Evolutionary conservation across 2,113 vertebrate species (phyloP).

Genomic region (Nicator chloris): DNA sequence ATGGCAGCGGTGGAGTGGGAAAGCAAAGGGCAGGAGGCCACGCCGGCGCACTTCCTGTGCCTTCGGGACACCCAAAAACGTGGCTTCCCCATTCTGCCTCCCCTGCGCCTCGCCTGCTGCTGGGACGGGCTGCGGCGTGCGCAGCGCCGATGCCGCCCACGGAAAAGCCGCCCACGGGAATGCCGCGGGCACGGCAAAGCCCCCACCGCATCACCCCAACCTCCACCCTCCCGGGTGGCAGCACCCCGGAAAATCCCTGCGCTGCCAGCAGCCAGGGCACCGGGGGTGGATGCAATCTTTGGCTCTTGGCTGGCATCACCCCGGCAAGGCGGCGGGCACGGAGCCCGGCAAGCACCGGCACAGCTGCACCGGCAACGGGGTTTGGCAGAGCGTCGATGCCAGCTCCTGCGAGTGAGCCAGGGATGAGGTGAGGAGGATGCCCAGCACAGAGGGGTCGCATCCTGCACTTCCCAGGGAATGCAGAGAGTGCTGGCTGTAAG

Average conservation of each 20-base stretch:
- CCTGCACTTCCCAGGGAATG: neutral
- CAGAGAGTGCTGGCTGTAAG: neutral
- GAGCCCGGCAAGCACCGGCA: neutral
- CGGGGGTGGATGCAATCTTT: neutral
- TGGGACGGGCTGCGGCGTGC: neutral
- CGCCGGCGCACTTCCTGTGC: neutral
- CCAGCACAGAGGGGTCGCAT: fast-evolving
- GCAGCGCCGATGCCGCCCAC: neutral
- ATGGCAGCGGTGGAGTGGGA: fast-evolving
- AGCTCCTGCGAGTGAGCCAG: neutral
- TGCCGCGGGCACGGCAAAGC: neutral
- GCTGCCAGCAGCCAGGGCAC: neutral
- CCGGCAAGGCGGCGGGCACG: neutral
- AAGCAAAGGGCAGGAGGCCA: neutral
- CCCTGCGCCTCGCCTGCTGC: neutral
- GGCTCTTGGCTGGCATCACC: slow-evolving; percentile 1
- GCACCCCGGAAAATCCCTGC: neutral
- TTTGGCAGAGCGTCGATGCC: neutral
- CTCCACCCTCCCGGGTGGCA: neutral
- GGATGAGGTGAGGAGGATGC: neutral
- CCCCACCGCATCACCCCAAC: fast-evolving
- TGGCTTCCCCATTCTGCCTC: neutral
- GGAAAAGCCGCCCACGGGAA: neutral
- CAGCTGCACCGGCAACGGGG: neutral
- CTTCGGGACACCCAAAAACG: slow-evolving; percentile 9